These are phyloP conservation scores for Poliocrania exsul DNA, from an alignment of 2,797 vertebrate species.

Conservation along the genomic window DNA sequence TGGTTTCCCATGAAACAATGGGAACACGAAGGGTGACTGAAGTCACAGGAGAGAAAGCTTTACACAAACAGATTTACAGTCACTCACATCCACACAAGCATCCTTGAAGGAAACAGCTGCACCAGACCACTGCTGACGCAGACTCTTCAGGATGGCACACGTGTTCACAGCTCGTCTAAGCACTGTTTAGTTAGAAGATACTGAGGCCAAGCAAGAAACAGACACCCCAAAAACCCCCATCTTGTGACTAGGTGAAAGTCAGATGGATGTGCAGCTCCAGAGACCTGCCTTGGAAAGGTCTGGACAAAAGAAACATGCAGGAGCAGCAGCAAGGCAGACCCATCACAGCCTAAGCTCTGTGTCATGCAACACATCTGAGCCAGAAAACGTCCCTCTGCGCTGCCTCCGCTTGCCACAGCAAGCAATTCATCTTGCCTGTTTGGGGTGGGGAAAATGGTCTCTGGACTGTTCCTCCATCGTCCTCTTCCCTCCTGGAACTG, in stretches of 20 bases:
- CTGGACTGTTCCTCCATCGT: not conserved
- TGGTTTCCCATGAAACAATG: not conserved
- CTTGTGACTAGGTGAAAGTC: not conserved
- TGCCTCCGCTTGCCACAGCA: not conserved
- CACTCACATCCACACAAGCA: not conserved
- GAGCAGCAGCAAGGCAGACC: not conserved
- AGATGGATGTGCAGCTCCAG: not conserved
- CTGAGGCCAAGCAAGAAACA: not conserved
- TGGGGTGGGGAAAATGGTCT: not conserved
- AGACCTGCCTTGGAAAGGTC: accelerated
- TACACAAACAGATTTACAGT: not conserved
- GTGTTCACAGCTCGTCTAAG: not conserved
- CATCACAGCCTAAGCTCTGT: not conserved
- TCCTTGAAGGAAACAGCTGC: conserved; percentile 48
- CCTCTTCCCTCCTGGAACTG: not conserved
- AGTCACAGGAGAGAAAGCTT: not conserved
- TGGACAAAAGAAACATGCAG: not conserved
- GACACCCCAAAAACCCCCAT: not conserved
- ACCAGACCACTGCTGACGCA: not conserved
- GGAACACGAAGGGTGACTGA: not conserved
- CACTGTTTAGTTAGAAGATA: not conserved
- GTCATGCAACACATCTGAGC: not conserved
- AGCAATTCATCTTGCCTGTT: not conserved
- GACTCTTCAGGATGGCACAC: not conserved
- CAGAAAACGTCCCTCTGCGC: not conserved